Evolutionary conservation across 1,140 invertebrate species (phyloP).

Genomic region (Platyscapa corneri): DNA sequence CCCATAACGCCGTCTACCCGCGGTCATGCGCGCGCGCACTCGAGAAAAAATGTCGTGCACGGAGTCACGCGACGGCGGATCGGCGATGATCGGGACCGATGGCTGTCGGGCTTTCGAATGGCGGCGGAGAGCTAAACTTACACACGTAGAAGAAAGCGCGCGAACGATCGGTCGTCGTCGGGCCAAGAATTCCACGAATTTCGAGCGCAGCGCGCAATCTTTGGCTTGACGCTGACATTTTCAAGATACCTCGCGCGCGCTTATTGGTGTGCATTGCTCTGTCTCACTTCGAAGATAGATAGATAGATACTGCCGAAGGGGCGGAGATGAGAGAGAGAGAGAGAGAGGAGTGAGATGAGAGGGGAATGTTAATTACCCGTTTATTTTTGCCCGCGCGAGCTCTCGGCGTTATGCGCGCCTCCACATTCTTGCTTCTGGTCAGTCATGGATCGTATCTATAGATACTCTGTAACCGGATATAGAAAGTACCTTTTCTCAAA

Average conservation of each 20-base stretch:
- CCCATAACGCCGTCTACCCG: too few species aligned
- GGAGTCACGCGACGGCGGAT: too few species aligned
- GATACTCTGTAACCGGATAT: not conserved
- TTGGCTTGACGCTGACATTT: conserved; percentile 62
- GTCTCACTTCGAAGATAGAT: conserved; percentile 35
- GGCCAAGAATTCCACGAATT: conserved; percentile 64
- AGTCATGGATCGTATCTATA: conserved; percentile 3
- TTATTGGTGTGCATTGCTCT: conserved; percentile 41
- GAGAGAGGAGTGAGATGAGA: too few species aligned
- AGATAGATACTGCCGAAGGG: not conserved
- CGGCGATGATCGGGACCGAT: too few species aligned
- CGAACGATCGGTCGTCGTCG: conserved; percentile 27
- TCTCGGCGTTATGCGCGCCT: conserved; percentile 1
- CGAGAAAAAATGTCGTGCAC: too few species aligned
- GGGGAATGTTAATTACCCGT: conserved; percentile 61
- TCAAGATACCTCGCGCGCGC: conserved; percentile 55
- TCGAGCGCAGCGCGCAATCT: conserved; percentile 54
- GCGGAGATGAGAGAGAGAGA: conserved; percentile 5
- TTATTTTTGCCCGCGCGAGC: conserved; percentile 58
- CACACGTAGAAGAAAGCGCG: conserved; percentile 32
- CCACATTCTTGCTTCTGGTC: conserved; percentile 31
- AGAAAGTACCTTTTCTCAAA: not conserved
- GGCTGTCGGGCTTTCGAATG: too few species aligned
- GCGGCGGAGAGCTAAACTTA: too few species aligned
- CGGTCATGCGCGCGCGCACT: too few species aligned